Evolutionary conservation across 2,888 invertebrate species (phyloP).

Genomic region (Spodoptera littoralis): DNA sequence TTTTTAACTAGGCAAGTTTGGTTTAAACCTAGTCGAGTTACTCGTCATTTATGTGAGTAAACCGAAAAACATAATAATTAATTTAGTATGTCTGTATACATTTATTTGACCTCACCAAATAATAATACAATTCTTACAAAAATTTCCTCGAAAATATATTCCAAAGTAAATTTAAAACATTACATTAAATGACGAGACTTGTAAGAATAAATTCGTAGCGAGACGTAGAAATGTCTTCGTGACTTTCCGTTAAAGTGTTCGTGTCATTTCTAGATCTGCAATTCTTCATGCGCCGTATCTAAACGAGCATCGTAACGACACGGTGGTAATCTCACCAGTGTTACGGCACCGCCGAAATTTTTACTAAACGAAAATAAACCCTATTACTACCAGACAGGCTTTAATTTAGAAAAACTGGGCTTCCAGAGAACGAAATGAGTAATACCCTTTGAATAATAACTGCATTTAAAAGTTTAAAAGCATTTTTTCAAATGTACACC

Average conservation of each 20-base stretch:
- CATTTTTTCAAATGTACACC: slow-evolving; percentile 49
- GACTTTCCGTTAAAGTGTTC: slow-evolving; percentile 67
- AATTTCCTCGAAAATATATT: background rate
- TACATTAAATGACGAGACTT: slow-evolving; percentile 4
- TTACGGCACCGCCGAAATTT: slow-evolving; percentile 62
- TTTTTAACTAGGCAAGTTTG: no score
- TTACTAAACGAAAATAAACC: slow-evolving; percentile 62
- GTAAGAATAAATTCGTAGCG: slow-evolving; percentile 30
- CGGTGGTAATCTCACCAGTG: slow-evolving; percentile 82
- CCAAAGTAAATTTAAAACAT: slow-evolving; percentile 8
- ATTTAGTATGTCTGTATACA: no score
- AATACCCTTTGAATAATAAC: slow-evolving; percentile 68
- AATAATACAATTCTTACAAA: no score
- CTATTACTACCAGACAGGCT: slow-evolving; percentile 53
- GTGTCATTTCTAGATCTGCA: slow-evolving; percentile 80
- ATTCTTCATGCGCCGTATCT: slow-evolving; percentile 86
- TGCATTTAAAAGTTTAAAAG: slow-evolving; percentile 60
- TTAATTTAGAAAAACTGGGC: slow-evolving; percentile 41
- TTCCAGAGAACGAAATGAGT: slow-evolving; percentile 62
- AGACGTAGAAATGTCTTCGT: slow-evolving; percentile 42
- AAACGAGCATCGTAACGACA: slow-evolving; percentile 88
- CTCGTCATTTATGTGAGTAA: no score
- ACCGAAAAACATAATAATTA: no score
- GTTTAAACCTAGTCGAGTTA: no score
- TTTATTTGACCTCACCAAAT: no score